Evolutionary conservation across 2,113 vertebrate genomes (phyloP).

Genomic region (Martes martes): DNA sequence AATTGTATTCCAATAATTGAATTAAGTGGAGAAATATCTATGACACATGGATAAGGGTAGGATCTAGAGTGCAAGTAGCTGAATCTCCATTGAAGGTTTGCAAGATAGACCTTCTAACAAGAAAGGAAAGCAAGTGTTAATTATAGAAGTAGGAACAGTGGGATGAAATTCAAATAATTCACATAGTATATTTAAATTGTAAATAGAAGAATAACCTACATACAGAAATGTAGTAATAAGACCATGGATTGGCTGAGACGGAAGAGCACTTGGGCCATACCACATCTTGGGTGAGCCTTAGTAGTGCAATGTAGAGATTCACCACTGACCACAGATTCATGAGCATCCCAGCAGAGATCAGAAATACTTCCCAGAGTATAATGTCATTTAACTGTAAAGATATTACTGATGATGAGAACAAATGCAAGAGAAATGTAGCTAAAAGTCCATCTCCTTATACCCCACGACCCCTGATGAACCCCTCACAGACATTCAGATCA

Average conservation of each 20-base stretch:
- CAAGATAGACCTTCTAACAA: neutral
- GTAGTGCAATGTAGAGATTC: too few species aligned
- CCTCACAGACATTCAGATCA: too few species aligned
- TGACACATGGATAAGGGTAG: neutral
- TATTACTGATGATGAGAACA: too few species aligned
- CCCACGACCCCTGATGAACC: too few species aligned
- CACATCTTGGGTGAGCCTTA: too few species aligned
- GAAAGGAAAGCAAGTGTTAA: neutral
- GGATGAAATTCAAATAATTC: neutral
- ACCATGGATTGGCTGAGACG: neutral
- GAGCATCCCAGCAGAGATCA: too few species aligned
- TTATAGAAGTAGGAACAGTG: neutral
- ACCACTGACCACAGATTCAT: too few species aligned
- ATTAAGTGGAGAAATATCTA: neutral
- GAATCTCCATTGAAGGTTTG: neutral
- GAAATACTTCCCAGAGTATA: too few species aligned
- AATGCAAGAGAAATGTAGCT: too few species aligned
- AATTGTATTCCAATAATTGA: neutral
- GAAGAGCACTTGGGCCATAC: too few species aligned
- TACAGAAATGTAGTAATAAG: neutral
- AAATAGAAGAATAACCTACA: neutral
- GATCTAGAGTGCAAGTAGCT: neutral
- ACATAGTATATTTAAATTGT: neutral
- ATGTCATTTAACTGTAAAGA: too few species aligned
- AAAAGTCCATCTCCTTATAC: too few species aligned